phyloP scores from a whole-genome alignment of 2,797 vertebrate genomes.

The Menidia menidia region DNA sequence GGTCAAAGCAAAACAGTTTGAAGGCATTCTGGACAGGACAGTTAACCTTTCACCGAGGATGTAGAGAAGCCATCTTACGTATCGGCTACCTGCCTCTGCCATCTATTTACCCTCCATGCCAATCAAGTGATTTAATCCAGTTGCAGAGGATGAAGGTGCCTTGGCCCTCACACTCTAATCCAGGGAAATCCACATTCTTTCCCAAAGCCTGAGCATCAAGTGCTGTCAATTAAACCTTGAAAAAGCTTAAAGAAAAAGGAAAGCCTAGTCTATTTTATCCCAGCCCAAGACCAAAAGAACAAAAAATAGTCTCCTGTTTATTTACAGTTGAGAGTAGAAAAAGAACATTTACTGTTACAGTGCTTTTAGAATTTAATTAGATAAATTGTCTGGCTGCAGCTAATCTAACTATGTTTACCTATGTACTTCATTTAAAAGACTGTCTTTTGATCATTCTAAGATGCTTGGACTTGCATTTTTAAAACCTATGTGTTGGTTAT shows the following conservation, averaged over 20 bases:
- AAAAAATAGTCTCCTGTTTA: slow-evolving; percentile 64
- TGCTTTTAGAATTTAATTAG: slow-evolving; percentile 70
- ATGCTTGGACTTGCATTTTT: slow-evolving; percentile 39
- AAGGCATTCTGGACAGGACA: slow-evolving; percentile 51
- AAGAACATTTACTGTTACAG: slow-evolving; percentile 54
- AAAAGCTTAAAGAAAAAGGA: slow-evolving; percentile 60
- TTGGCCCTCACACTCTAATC: slow-evolving; percentile 68
- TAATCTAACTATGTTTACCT: slow-evolving; percentile 70
- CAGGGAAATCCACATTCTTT: slow-evolving; percentile 71
- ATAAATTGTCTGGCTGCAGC: slow-evolving; percentile 63
- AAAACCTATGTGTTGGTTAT: slow-evolving; percentile 48
- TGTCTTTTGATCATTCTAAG: slow-evolving; percentile 43
- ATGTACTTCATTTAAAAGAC: slow-evolving; percentile 69
- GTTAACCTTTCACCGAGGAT: slow-evolving; percentile 69
- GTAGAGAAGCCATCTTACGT: slow-evolving; percentile 40
- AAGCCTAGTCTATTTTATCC: slow-evolving; percentile 42
- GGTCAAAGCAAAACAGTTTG: slow-evolving; percentile 63
- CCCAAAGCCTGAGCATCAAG: slow-evolving; percentile 67
- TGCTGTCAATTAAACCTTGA: slow-evolving; percentile 74
- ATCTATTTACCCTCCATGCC: slow-evolving; percentile 52
- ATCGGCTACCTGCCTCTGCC: slow-evolving; percentile 50
- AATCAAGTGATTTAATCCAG: slow-evolving; percentile 75
- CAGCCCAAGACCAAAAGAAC: slow-evolving; percentile 44
- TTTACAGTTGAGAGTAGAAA: slow-evolving; percentile 53
- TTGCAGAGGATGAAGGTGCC: slow-evolving; percentile 60